Base-by-base conservation (phyloP, 2,797 vertebrate genomes). In the Rhynchotus rufescens region DNA sequence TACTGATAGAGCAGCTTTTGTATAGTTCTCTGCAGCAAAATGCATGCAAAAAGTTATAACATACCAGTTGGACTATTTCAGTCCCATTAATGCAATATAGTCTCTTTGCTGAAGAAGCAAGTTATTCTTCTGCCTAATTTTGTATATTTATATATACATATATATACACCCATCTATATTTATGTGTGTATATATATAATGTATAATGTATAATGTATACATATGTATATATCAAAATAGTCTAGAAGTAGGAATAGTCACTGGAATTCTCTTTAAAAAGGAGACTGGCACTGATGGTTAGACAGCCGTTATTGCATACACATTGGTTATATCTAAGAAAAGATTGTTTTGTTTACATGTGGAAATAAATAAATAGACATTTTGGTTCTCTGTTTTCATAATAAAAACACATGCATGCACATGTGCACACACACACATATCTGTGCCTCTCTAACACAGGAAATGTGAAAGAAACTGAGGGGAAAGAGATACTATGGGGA, bases 131-230 rank as follows among this genome's bases (percentile, higher is more conserved):
- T 10, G 34, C 47, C 80, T 71, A 23, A 61, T 12, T n/a, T 14
- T 14, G 7, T 3, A 73, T 3, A 8, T 28, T 21, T 10, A 65
- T 6, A 20, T 3, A 7, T 1, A 38, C 16, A 36, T 17, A 44
- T 42, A 15, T 44, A 3, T 45, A 12, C 10, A 12, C 12, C 17
- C 6, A 20, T 25, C 21, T 36, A 42, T 6, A 4, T 44, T 25
- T 5, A 3, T 68, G n/a, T 2, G 26, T n/a, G 71, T 15, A 17
- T 49, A 21, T 0, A 0, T 16, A 13, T 21, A 15, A 2, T 45
- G 8, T 14, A 25, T 14, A 25, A 30, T 32, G 36, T 7, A 3
- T 47, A 28, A 3, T 68, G 32, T 2, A 0, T 38, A 19, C 16
- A 32, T 28, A 80, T 13, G 21, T 51, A 30, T 0, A 0, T 16